Percentiles rank a stretch among this genome's conserved stretches.
These are phyloP conservation scores for Dendrocincla tyrannina DNA, from an alignment of 2,797 vertebrate species.

Conservation along the genomic window DNA sequence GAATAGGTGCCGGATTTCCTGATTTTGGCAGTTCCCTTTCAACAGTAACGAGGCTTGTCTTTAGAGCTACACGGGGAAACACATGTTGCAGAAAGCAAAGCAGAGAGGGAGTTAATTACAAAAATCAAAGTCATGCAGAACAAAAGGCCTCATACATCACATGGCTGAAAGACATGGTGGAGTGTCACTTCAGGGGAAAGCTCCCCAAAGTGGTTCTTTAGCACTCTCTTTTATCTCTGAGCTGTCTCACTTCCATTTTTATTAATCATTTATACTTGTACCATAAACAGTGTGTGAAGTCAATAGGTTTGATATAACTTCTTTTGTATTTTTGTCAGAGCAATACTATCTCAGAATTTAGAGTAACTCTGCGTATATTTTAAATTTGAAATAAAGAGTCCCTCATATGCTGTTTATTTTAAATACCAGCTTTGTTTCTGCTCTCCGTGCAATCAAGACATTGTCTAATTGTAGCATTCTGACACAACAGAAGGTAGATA, in stretches of 20 bases:
- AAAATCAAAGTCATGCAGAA: conserved; percentile 14
- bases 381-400: neutral
- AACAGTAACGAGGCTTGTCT: neutral
- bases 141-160: neutral
- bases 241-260: neutral
- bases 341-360: neutral
- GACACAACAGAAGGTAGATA: neutral
- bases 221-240: neutral
- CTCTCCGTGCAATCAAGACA: neutral
- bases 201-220: neutral
- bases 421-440: neutral
- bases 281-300: neutral
- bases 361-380: neutral
- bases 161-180: neutral
- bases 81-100: neutral
- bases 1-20: neutral
- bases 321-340: conserved; percentile 3
- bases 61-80: neutral
- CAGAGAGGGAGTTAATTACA: neutral
- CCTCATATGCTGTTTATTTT: neutral
- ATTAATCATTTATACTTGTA: neutral
- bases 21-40: neutral
- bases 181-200: neutral
- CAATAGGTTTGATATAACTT: neutral
- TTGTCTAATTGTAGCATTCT: neutral